Evolutionary conservation across 2,113 vertebrate species (phyloP).

Genomic region (Ursus arctos): DNA sequence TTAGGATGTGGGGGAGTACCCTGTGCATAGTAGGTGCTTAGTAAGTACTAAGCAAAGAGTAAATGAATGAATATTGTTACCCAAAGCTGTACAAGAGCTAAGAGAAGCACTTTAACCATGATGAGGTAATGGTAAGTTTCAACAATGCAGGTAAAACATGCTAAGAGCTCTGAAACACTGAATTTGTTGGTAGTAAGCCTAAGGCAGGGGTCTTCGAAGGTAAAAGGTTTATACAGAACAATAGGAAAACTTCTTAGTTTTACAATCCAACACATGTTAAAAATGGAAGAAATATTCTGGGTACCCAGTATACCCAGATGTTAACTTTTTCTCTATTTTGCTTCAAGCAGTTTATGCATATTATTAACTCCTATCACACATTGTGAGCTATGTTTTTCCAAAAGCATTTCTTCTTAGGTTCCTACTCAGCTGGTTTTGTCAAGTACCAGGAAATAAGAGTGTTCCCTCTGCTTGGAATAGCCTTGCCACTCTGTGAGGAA

Average conservation of each 20-base stretch:
- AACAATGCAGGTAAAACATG: not conserved
- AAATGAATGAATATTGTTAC: conserved; percentile 22
- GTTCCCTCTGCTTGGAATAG: not conserved
- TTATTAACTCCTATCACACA: conserved; percentile 39
- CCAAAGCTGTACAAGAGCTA: not conserved
- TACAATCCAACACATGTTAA: conserved; percentile 22
- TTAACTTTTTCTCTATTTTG: conserved; percentile 12
- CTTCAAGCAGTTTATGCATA: not conserved
- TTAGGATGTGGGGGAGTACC: not conserved
- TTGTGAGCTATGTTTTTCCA: not conserved
- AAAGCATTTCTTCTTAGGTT: not conserved
- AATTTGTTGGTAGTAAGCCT: not conserved
- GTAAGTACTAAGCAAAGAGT: not conserved
- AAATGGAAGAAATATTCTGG: conserved; percentile 49
- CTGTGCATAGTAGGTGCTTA: not conserved
- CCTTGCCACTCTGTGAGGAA: not conserved
- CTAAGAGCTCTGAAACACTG: conserved; percentile 26
- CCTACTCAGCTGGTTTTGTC: not conserved
- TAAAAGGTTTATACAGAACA: conserved; percentile 42
- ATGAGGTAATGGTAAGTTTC: not conserved
- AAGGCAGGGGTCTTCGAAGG: conserved; percentile 47
- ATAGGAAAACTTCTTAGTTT: not conserved
- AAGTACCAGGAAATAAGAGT: not conserved
- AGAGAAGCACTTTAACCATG: not conserved
- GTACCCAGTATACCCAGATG: conserved; percentile 18